Conservation (phyloP, 2,113 vertebrate species). For the Rhinogobius similis region DNA sequence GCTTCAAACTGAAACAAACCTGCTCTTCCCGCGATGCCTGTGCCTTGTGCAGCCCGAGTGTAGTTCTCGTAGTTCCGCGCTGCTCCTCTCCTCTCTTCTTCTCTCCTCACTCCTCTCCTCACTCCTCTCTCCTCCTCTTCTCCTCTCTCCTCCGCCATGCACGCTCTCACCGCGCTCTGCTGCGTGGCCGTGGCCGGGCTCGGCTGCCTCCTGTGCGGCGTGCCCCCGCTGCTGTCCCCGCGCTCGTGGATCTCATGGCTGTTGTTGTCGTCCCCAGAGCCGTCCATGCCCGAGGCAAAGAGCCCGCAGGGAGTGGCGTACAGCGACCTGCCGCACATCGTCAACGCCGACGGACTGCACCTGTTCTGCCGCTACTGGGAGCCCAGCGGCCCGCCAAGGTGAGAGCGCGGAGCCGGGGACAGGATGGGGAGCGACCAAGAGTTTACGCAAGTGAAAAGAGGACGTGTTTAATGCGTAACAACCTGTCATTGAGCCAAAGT, state of each 20-base stretch:
- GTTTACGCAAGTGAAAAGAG: too few species aligned
- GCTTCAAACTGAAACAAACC: not conserved
- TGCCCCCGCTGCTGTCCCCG: slow-evolving; percentile 24
- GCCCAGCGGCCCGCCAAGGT: slow-evolving; percentile 85
- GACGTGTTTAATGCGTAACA: too few species aligned
- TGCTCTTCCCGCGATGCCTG: not conserved
- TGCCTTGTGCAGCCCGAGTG: not conserved
- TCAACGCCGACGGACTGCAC: slow-evolving; percentile 90
- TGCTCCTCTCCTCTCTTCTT: too few species aligned
- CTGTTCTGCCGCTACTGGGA: slow-evolving; percentile 97
- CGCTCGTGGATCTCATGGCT: slow-evolving; percentile 41
- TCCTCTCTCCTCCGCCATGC: slow-evolving; percentile 36
- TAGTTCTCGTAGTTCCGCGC: not conserved
- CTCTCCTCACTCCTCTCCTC: too few species aligned
- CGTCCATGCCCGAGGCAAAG: slow-evolving; percentile 87
- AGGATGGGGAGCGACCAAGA: not conserved
- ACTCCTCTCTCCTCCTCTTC: too few species aligned
- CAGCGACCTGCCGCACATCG: slow-evolving; percentile 84
- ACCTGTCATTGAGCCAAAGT: not conserved
- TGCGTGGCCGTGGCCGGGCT: slow-evolving; percentile 69
- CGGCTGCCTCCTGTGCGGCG: slow-evolving; percentile 65
- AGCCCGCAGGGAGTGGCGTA: slow-evolving; percentile 86
- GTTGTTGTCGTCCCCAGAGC: slow-evolving; percentile 61
- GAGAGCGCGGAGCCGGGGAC: slow-evolving; percentile 57
- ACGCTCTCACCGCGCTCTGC: slow-evolving; percentile 44